These are phyloP conservation scores for Epinephelus malabaricus DNA, from an alignment of 2,797 vertebrate species.

Conservation along the genomic window DNA sequence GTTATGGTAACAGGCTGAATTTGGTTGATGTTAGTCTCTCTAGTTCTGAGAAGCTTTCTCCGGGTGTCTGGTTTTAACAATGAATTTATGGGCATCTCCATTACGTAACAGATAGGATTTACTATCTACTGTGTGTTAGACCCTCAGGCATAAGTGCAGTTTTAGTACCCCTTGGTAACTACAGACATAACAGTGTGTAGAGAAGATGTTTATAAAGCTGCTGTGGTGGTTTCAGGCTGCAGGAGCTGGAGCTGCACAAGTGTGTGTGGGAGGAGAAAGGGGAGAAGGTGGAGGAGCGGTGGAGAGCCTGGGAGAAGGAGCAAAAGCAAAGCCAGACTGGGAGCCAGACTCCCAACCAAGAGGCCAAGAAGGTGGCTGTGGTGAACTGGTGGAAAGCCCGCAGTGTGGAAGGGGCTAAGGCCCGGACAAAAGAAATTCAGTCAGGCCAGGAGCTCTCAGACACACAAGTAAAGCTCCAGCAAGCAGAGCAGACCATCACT, in stretches of 20 bases:
- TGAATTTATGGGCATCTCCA: conserved; percentile 67
- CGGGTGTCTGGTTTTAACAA: conserved; percentile 64
- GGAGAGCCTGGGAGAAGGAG: conserved; percentile 66
- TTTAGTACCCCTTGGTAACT: conserved; percentile 77
- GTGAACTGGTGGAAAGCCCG: conserved; percentile 81
- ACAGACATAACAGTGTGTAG: conserved; percentile 70
- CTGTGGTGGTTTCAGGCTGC: conserved; percentile 77
- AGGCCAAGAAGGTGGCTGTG: conserved; percentile 70
- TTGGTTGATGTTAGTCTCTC: conserved; percentile 66
- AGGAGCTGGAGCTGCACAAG: conserved; percentile 79
- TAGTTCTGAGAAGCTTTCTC: conserved; percentile 62
- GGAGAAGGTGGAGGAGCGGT: conserved; percentile 72
- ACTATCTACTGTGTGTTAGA: conserved; percentile 52
- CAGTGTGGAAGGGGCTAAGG: conserved; percentile 62
- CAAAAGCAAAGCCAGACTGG: conserved; percentile 61
- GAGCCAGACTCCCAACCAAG: conserved; percentile 51
- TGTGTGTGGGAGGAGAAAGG: conserved; percentile 76
- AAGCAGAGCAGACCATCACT: conserved; percentile 67
- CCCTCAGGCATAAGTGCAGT: conserved; percentile 75
- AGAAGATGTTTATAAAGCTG: conserved; percentile 78
- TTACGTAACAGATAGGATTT: conserved; percentile 61
- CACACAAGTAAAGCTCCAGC: conserved; percentile 62
- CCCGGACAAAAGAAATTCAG: conserved; percentile 26
- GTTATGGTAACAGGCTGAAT: conserved; percentile 75
- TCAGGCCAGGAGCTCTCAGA: conserved; percentile 50